A percentile compares a stretch with the other conserved stretches of the same genome.
Conservation (phyloP, 2,888 invertebrate species). For the Microctonus brassicae region DNA sequence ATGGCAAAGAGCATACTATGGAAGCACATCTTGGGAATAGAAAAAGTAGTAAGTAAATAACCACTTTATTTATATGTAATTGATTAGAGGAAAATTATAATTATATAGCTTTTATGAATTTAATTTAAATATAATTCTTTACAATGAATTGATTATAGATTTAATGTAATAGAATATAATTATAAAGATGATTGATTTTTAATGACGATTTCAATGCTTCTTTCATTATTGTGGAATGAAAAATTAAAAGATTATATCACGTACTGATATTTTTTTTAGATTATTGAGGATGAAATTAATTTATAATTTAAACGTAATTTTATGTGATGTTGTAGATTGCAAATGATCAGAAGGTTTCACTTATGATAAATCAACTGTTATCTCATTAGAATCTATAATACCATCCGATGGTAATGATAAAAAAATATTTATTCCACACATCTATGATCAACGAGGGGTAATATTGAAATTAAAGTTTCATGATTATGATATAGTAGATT, state of each 20-base stretch:
- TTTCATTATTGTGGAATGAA: background rate
- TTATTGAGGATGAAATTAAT: background rate
- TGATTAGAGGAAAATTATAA: too few species aligned
- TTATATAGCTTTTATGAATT: too few species aligned
- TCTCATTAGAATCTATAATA: too few species aligned
- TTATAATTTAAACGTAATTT: background rate
- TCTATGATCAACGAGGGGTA: background rate
- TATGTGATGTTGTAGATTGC: background rate
- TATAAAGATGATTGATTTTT: too few species aligned
- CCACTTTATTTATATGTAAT: conserved; percentile 6
- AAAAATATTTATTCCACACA: background rate
- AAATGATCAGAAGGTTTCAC: background rate
- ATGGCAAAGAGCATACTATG: background rate
- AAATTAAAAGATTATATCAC: background rate
- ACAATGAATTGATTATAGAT: background rate
- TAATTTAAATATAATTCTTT: too few species aligned
- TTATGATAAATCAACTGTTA: background rate
- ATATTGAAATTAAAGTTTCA: background rate
- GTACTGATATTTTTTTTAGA: background rate
- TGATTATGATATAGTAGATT: background rate
- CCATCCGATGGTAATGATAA: background rate
- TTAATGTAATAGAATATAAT: too few species aligned
- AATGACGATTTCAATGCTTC: too few species aligned
- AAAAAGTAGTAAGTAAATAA: background rate
- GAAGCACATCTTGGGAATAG: background rate